Evolutionary conservation across 2,113 vertebrate species (phyloP).

Genomic region (Zapus hudsonius): DNA sequence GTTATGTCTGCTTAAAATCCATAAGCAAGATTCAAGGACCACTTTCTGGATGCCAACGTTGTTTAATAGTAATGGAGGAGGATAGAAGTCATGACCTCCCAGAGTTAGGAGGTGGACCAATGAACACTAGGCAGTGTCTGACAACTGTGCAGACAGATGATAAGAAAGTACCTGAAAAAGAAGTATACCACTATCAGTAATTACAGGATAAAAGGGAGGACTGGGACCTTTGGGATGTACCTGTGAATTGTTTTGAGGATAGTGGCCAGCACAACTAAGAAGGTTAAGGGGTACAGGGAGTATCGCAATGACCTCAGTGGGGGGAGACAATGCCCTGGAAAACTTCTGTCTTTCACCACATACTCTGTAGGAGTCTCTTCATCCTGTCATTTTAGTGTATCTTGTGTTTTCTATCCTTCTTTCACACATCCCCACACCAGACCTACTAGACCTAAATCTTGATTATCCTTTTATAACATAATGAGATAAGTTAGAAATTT

Average conservation of each 20-base stretch:
- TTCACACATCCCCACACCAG: no score
- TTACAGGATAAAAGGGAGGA: not conserved
- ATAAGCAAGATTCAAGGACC: not conserved
- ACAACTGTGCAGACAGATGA: not conserved
- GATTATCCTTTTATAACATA: not conserved
- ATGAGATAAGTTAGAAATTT: constrained; percentile 14
- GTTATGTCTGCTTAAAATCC: not conserved
- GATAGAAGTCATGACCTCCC: no score
- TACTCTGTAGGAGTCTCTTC: not conserved
- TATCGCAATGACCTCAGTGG: not conserved
- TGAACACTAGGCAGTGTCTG: not conserved
- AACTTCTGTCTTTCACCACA: not conserved
- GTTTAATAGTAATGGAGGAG: not conserved
- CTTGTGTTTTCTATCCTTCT: not conserved
- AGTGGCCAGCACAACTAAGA: not conserved
- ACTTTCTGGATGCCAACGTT: not conserved
- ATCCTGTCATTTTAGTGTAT: not conserved
- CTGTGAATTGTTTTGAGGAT: not conserved
- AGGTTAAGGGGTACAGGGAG: not conserved
- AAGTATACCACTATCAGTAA: not conserved
- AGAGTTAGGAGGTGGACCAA: not conserved
- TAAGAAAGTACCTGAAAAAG: not conserved
- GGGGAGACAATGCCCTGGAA: not conserved
- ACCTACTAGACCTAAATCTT: not conserved
- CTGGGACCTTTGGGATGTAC: not conserved